Conservation (phyloP, 2,888 invertebrate genomes). For the Steinernema hermaphroditum region DNA sequence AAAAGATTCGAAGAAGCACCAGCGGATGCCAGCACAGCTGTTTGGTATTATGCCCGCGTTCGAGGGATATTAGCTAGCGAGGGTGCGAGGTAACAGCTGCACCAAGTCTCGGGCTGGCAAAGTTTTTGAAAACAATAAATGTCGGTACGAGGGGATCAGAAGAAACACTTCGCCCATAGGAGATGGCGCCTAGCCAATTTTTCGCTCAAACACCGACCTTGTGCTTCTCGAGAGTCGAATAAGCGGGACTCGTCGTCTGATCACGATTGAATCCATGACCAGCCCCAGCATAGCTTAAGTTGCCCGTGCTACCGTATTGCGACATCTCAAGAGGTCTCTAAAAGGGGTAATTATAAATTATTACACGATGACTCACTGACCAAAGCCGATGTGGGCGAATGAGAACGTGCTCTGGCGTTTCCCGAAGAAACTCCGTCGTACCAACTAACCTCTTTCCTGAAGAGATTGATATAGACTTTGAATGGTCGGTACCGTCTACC, state of each 20-base stretch:
- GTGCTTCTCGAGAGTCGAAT: constrained; percentile 53
- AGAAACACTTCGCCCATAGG: neutral
- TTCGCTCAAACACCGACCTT: constrained; percentile 38
- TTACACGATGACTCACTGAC: no score
- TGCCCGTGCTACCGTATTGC: constrained; percentile 56
- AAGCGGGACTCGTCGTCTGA: constrained; percentile 52
- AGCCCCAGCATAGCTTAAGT: constrained; percentile 39
- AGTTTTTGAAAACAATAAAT: constrained; percentile 31
- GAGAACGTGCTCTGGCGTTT: constrained; percentile 43
- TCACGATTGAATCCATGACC: constrained; percentile 36
- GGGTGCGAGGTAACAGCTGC: constrained; percentile 24
- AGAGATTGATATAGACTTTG: no score
- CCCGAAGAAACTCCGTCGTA: constrained; percentile 41
- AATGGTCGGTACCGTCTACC: no score
- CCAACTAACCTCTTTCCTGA: constrained; percentile 49
- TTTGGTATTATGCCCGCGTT: constrained; percentile 27
- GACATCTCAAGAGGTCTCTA: constrained; percentile 41
- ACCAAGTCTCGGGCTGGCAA: neutral
- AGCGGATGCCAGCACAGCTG: constrained; percentile 18
- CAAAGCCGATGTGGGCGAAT: constrained; percentile 38
- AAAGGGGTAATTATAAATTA: no score
- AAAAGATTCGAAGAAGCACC: neutral
- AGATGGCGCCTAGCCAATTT: neutral
- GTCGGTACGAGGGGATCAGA: neutral
- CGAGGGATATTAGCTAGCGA: constrained; percentile 3